Conservation (phyloP, 1,140 invertebrate genomes). For the Apolygus lucorum region DNA sequence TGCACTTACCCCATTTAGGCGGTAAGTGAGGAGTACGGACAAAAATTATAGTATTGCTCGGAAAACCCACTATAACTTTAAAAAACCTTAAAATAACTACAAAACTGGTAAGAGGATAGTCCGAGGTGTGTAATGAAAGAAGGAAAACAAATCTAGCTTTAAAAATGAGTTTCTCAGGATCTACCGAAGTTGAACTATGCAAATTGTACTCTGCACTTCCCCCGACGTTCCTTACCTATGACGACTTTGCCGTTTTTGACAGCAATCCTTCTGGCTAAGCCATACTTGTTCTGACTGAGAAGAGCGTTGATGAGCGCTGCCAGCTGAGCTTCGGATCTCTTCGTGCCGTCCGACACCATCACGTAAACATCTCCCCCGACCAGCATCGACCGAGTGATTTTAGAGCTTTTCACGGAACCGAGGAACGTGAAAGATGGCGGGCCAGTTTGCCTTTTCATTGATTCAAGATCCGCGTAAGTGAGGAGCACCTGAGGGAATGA, state of each 20-base stretch:
- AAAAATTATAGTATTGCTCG: no score
- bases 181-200: no score
- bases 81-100: no score
- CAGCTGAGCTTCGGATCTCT: slow-evolving; percentile 11
- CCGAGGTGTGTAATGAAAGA: no score
- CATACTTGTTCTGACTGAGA: slow-evolving; percentile 12
- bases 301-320: slow-evolving; percentile 24
- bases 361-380: slow-evolving; percentile 22
- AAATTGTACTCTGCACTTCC: no score
- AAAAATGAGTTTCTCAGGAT: no score
- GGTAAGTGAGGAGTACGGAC: no score
- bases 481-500: slow-evolving; percentile 17
- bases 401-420: slow-evolving; percentile 7
- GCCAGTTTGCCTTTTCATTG: slow-evolving; percentile 22
- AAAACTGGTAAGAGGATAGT: no score
- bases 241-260: slow-evolving; percentile 24
- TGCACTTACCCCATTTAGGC: no score
- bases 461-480: slow-evolving; percentile 24
- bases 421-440: slow-evolving; percentile 17
- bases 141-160: no score
- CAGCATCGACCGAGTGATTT: slow-evolving; percentile 18
- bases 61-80: no score
- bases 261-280: slow-evolving; percentile 19
- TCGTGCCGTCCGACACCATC: neutral
- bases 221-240: slow-evolving; percentile 2